Evolutionary conservation across 2,888 invertebrate species (phyloP), one percentile per base, ranked within the genome.

Genomic region (Unio pictorum): DNA sequence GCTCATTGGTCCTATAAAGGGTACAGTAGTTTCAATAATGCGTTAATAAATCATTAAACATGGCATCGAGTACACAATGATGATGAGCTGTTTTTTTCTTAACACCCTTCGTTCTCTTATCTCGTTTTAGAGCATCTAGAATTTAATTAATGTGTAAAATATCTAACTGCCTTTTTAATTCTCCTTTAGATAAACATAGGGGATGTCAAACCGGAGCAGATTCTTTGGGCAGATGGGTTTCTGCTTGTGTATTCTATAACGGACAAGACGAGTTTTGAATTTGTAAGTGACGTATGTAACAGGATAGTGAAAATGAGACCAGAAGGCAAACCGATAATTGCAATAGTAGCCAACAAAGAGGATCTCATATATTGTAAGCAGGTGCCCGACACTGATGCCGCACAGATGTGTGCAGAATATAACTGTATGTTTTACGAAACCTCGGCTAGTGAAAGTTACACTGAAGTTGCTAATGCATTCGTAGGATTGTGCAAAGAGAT

Each of bases 161-260:
- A 5, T 34, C 5, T 5, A 34, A 34, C 34, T 4, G 1, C 6
- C 5, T 34, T 34, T 34, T 34, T 28, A 5, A 34, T 34, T 68
- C 57, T 30, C 18, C 67, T 68, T 61, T 60, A 75, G 75, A 62
- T 7, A 6, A 63, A 26, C 20, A 55, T 61, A 55, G 71, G 64
- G 34, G 74, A 73, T 61, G 66, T 76, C n/a, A 72, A 66, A 58
- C 56, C 59, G n/a, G 83, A 85, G 30, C 82, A 84, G 60, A 75
- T 87, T 28, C 64, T 74, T 18, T 87, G 87, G 87, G 86, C 85
- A 2, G 87, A 87, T 63, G 85, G 84, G 28, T 79, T 87, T 54
- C 72, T 86, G 17, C 67, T 87, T 20, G 84, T 87, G 23, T 87
- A 84, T 71, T 84, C 86, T 26, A 80, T 86, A 17, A 85, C 80